Base-by-base conservation (phyloP, 2,797 vertebrate genomes). In the Cirrhinus molitorella region DNA sequence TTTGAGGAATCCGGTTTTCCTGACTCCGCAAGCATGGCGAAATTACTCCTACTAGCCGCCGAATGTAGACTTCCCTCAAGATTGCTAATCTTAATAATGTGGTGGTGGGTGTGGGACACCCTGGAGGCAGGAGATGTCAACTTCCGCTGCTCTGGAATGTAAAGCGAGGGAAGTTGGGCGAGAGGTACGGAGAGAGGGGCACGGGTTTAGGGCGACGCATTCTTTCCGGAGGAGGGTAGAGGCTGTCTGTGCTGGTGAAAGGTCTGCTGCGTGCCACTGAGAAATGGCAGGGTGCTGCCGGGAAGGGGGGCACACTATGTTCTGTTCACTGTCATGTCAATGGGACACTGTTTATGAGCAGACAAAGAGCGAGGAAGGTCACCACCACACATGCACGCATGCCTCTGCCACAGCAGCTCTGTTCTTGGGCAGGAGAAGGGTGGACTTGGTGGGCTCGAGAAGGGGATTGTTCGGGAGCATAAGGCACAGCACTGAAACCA, bases 301-400 rank as follows among this genome's bases (percentile, higher is more conserved):
- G 77, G 53, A 73, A 76, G 71, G 86, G 91, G 81, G 88, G 73
- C 63, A 59, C 65, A 59, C 73, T 77, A 51, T 77, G 40, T 87
- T 93, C 93, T 93, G 92, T 92, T 95, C 89, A 90, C 80, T 90
- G 91, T 92, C 91, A 91, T 87, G 85, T 93, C 87, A 93, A 91
- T 93, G 90, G 88, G 90, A 89, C 90, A 90, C 88, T 91, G 89
- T 92, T 89, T 88, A 88, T 85, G 82, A 73, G 80, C 70, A 83
- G 85, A 79, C 66, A 76, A 1, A 83, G 89, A 86, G 89, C 83
- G 88, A 89, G 88, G 85, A 89, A 89, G 91, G 92, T 93, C 91
- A 90, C 61, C 80, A 51, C 16, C 88, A 88, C 77, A 80, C 79
- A 79, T 70, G 79, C 67, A 79, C 49, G 55, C 84, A 79, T 83